A percentile compares a stretch with the other conserved stretches of the same genome.
Conservation (phyloP, 2,888 invertebrate species). For the Gandaritis pyraliata region DNA sequence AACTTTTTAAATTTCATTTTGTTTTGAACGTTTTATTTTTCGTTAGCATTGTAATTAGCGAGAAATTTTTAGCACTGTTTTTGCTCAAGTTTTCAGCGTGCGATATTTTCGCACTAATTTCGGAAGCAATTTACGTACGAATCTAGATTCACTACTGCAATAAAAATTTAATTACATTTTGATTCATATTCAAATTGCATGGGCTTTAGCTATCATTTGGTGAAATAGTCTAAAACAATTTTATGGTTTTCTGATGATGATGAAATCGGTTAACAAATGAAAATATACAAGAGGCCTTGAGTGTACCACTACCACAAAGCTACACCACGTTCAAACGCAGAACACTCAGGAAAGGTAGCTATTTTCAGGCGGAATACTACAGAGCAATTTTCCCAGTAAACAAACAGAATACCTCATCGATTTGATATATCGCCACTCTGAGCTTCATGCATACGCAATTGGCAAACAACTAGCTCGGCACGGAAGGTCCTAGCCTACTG, state of each 20-base stretch:
- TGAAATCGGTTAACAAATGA: too few relatives aligned
- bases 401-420: slow-evolving; percentile 51
- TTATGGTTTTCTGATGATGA: too few relatives aligned
- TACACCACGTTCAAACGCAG: too few relatives aligned
- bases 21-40: background rate
- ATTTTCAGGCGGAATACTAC: slow-evolving; percentile 44
- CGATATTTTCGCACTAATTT: background rate
- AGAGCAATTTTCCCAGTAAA: slow-evolving; percentile 47
- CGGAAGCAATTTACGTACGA: background rate
- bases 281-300: too few relatives aligned
- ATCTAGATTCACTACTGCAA: too few relatives aligned
- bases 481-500: slow-evolving; percentile 48
- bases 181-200: too few relatives aligned
- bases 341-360: slow-evolving; percentile 17
- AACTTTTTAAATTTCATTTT: background rate
- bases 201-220: too few relatives aligned
- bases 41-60: background rate
- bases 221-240: too few relatives aligned
- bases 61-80: background rate
- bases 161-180: too few relatives aligned
- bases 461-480: slow-evolving; percentile 55
- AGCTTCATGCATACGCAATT: slow-evolving; percentile 66
- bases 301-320: too few relatives aligned
- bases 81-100: background rate
- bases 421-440: slow-evolving; percentile 53